Conservation (phyloP, 1,140 invertebrate species). For the Octopus sinensis region DNA sequence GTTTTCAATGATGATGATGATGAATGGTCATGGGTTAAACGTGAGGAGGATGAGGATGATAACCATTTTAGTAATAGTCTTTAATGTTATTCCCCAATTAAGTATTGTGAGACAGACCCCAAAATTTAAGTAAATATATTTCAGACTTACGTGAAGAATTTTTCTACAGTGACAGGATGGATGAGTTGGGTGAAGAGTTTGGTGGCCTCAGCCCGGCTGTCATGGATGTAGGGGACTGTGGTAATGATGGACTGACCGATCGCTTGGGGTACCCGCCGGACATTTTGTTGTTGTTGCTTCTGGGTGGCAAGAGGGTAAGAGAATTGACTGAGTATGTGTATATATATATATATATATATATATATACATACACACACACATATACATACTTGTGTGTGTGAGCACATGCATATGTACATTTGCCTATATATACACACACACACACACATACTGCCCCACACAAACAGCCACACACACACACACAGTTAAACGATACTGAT, state of each 20-base stretch:
- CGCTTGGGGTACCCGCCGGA: constrained; percentile 14
- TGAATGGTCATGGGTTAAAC: neutral
- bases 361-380: neutral
- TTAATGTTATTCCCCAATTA: neutral
- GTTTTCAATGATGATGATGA: neutral
- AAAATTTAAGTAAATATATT: neutral
- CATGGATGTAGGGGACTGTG: constrained; percentile 40
- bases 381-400: too few species aligned
- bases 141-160: constrained; percentile 65
- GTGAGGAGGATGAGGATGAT: too few species aligned
- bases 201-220: constrained; percentile 59
- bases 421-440: too few species aligned
- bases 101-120: neutral
- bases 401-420: too few species aligned
- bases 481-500: too few species aligned
- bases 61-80: neutral
- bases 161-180: constrained; percentile 64
- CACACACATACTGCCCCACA: too few species aligned
- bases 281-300: neutral
- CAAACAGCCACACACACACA: too few species aligned
- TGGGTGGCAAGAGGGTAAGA: neutral
- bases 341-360: constrained; percentile 19
- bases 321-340: neutral
- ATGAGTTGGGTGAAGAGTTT: constrained; percentile 71
- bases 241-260: constrained; percentile 18